Percentiles rank a stretch among this genome's conserved stretches.
These are phyloP conservation scores for Eledone cirrhosa DNA, from an alignment of 2,888 invertebrate genomes.

Conservation along the genomic window DNA sequence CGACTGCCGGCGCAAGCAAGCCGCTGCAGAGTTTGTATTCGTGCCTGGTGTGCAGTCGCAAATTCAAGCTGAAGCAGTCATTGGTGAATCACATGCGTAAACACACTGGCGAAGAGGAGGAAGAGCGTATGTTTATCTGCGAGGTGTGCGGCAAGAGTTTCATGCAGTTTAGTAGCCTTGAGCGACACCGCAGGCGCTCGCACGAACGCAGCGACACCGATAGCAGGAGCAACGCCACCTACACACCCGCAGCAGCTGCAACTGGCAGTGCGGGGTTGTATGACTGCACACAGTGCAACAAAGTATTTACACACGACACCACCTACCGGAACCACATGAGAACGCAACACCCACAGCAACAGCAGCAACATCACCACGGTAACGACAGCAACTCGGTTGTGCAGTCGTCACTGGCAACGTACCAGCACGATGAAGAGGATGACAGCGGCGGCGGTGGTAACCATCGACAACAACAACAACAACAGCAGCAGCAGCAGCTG, in stretches of 20 bases:
- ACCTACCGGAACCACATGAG: background rate
- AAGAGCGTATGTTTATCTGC: too few relatives aligned
- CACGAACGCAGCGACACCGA: background rate
- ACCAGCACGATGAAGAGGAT: background rate
- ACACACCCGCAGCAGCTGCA: background rate
- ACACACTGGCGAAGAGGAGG: background rate
- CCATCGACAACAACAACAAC: too few relatives aligned
- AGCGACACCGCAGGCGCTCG: background rate
- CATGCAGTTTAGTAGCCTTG: background rate
- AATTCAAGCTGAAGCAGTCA: background rate
- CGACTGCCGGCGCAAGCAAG: background rate
- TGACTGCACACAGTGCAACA: background rate
- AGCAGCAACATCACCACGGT: too few relatives aligned
- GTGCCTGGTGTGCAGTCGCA: background rate
- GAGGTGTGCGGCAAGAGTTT: background rate
- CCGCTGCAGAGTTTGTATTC: background rate
- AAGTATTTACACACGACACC: background rate
- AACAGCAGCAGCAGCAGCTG: too few relatives aligned
- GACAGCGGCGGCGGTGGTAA: too few relatives aligned
- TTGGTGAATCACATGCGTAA: constrained; percentile 6
- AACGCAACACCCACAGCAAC: too few relatives aligned
- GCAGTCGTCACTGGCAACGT: too few relatives aligned
- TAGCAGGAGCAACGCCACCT: background rate
- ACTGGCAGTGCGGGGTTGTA: background rate
- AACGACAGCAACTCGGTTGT: too few relatives aligned